A percentile compares a stretch with the other conserved stretches of the same genome.
phyloP scores from a whole-genome alignment of 2,888 invertebrate genomes.

The Tineola bisselliella region DNA sequence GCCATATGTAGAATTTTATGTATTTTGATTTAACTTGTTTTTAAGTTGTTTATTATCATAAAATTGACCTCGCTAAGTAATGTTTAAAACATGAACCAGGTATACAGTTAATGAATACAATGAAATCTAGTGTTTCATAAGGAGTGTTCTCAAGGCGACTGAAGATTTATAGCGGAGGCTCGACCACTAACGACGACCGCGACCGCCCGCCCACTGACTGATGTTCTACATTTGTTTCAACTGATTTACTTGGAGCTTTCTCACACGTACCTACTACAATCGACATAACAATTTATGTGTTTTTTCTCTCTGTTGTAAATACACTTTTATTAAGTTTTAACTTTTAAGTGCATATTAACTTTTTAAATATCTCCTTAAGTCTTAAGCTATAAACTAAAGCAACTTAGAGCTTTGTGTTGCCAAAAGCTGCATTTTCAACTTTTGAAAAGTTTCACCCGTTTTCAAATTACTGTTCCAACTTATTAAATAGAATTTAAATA shows the following conservation, averaged over 20 bases:
- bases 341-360: neutral
- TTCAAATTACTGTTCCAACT: neutral
- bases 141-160: constrained; percentile 48
- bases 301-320: neutral
- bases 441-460: neutral
- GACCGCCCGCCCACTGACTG: constrained; percentile 41
- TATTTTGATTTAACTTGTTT: no score
- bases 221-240: constrained; percentile 61
- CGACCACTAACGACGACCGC: constrained; percentile 57
- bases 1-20: no score
- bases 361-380: neutral
- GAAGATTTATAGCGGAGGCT: constrained; percentile 53
- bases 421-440: neutral
- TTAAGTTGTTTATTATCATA: no score
- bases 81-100: neutral
- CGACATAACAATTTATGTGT: constrained; percentile 26
- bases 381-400: neutral
- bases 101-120: neutral
- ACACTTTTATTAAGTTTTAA: neutral
- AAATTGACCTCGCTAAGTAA: neutral
- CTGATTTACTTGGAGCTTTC: constrained; percentile 56
- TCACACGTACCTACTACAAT: constrained; percentile 32
- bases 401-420: neutral
- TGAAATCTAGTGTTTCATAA: constrained; percentile 18
- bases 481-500: constrained; percentile 4